These are phyloP conservation scores for Apteryx owenii DNA, from an alignment of 2,113 vertebrate genomes.

Conservation along the genomic window DNA sequence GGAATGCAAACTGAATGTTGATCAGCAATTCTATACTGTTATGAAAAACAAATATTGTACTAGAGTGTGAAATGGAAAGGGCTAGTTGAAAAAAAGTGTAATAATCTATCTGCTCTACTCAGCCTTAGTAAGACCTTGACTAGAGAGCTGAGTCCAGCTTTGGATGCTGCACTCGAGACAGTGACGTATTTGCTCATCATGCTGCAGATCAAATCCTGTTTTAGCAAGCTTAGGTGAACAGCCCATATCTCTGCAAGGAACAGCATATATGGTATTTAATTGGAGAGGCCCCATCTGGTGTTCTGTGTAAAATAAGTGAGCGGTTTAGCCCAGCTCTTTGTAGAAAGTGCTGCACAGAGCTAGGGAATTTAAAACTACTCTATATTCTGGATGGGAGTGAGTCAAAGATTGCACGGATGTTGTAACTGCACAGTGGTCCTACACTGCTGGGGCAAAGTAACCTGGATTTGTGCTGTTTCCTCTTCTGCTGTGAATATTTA, in stretches of 20 bases:
- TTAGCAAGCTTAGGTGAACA: not conserved
- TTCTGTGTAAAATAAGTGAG: not conserved
- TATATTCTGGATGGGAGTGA: not conserved
- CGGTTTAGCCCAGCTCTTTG: not conserved
- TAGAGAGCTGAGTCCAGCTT: not conserved
- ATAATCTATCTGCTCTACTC: not conserved
- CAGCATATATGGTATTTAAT: not conserved
- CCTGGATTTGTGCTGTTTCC: not conserved
- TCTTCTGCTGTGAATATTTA: not conserved
- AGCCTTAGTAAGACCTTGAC: not conserved
- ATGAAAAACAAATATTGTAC: rapidly evolving
- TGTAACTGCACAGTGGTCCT: not conserved
- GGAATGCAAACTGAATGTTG: not conserved
- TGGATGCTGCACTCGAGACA: not conserved
- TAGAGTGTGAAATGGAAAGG: not conserved
- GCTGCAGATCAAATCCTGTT: not conserved
- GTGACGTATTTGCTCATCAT: not conserved
- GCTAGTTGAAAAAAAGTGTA: not conserved
- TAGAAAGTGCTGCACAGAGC: not conserved
- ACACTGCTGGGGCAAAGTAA: not conserved
- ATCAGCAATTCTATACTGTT: not conserved
- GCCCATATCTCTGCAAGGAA: not conserved
- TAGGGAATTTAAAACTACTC: not conserved
- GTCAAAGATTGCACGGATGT: rapidly evolving
- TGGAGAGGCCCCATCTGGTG: not conserved